Conservation (phyloP, 2,797 vertebrate species). For the Pampus argenteus region DNA sequence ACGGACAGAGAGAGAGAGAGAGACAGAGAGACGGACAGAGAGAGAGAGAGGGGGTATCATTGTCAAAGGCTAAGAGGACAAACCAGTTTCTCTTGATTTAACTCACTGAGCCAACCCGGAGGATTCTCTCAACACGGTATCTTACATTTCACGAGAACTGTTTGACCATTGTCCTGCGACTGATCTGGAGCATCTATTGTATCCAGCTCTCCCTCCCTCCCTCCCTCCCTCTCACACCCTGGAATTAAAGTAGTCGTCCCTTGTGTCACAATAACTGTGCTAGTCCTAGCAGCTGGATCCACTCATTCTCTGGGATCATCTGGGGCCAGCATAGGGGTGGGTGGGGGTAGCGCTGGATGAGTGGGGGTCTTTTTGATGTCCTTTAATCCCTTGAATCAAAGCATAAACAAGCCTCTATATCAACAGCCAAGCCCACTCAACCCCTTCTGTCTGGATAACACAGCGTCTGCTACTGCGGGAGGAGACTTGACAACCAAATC, state of each 20-base stretch:
- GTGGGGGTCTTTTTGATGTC: conserved; percentile 72
- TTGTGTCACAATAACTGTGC: conserved; percentile 45
- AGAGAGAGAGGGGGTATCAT: conserved; percentile 21
- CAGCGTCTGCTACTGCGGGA: conserved; percentile 12
- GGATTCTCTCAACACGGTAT: conserved; percentile 57
- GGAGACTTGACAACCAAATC: too few relatives aligned
- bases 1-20: conserved; percentile 1
- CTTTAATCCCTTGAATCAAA: conserved; percentile 80
- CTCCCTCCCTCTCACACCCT: conserved; percentile 52
- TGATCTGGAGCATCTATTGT: conserved; percentile 67
- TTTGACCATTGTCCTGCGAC: conserved; percentile 68
- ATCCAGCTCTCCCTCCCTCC: too few relatives aligned
- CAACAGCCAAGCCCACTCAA: conserved; percentile 31
- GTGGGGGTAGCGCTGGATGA: conserved; percentile 49
- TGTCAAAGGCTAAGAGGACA: conserved; percentile 61
- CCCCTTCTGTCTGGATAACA: conserved; percentile 25
- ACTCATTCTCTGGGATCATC: conserved; percentile 74
- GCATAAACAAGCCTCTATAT: conserved; percentile 65
- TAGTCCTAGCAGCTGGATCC: conserved; percentile 77
- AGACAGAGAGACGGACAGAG: neutral
- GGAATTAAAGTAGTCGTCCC: conserved; percentile 54
- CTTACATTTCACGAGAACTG: conserved; percentile 75
- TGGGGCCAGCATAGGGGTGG: conserved; percentile 33
- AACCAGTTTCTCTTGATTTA: conserved; percentile 78
- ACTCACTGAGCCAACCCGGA: conserved; percentile 46